phyloP scores from a whole-genome alignment of 2,888 invertebrate species.

The Tolmerus cingulatus region DNA sequence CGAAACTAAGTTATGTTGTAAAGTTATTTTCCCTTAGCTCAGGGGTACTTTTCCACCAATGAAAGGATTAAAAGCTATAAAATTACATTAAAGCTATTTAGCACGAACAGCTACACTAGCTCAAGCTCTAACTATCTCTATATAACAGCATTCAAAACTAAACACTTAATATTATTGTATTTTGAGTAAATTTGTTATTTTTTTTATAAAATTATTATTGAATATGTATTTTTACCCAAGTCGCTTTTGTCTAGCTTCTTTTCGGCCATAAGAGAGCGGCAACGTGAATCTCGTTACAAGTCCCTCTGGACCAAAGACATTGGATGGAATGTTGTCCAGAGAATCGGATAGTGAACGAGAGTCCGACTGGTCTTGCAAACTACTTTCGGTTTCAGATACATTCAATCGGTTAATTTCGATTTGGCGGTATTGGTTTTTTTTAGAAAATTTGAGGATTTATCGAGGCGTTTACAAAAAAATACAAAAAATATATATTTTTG shows the following conservation, averaged over 20 bases:
- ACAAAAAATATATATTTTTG: conserved; percentile 41
- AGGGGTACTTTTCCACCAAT: neutral
- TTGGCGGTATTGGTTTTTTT: conserved; percentile 41
- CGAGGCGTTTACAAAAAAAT: conserved; percentile 37
- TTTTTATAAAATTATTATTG: conserved; percentile 40
- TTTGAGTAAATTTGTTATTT: conserved; percentile 39
- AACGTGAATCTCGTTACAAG: conserved; percentile 74
- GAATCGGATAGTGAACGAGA: conserved; percentile 66
- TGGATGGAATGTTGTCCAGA: conserved; percentile 67
- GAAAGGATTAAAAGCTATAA: conserved; percentile 17
- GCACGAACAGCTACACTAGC: conserved; percentile 12
- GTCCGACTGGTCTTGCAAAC: conserved; percentile 65
- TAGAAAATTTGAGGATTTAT: conserved; percentile 26
- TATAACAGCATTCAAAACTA: conserved; percentile 23
- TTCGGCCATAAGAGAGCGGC: conserved; percentile 80
- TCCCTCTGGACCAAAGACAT: conserved; percentile 69
- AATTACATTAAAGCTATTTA: conserved; percentile 4
- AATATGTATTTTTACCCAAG: conserved; percentile 72
- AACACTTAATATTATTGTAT: conserved; percentile 1
- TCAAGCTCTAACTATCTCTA: neutral
- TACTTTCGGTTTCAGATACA: conserved; percentile 49
- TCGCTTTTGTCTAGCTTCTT: conserved; percentile 80
- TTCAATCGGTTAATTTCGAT: neutral
- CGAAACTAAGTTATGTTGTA: neutral
- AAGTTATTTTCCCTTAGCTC: neutral